Evolutionary conservation across 2,113 vertebrate species (phyloP).

Genomic region (Thermophis baileyi): DNA sequence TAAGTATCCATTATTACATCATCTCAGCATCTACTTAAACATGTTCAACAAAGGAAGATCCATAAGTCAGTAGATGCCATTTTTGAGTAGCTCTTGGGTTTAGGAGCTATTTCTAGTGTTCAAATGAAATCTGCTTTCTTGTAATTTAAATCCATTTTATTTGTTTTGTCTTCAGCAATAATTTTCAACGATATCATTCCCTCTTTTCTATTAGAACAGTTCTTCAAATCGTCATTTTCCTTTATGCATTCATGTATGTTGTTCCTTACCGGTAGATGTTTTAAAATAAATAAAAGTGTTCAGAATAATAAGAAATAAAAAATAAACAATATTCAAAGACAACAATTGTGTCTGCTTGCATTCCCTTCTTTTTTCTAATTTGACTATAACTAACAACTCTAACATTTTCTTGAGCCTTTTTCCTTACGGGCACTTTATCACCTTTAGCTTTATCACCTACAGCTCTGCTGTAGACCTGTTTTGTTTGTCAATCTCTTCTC

Average conservation of each 20-base stretch:
- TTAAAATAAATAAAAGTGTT: neutral
- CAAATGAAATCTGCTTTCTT: neutral
- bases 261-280: neutral
- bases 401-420: neutral
- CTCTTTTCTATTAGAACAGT: neutral
- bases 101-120: neutral
- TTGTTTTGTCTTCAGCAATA: neutral
- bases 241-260: neutral
- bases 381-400: neutral
- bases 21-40: neutral
- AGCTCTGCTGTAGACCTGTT: neutral
- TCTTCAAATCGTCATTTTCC: neutral
- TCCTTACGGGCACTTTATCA: neutral
- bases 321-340: neutral
- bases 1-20: neutral
- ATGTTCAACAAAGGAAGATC: neutral
- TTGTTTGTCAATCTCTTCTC: neutral
- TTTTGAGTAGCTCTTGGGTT: neutral
- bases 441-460: neutral
- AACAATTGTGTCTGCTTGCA: neutral
- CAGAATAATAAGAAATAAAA: neutral
- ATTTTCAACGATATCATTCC: neutral
- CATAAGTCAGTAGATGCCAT: neutral
- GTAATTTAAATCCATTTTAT: neutral
- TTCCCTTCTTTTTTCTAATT: neutral